A percentile compares a stretch with the other conserved stretches of the same genome.
Conservation (phyloP, 2,888 invertebrate species). For the Leptopilina drosophilae region DNA sequence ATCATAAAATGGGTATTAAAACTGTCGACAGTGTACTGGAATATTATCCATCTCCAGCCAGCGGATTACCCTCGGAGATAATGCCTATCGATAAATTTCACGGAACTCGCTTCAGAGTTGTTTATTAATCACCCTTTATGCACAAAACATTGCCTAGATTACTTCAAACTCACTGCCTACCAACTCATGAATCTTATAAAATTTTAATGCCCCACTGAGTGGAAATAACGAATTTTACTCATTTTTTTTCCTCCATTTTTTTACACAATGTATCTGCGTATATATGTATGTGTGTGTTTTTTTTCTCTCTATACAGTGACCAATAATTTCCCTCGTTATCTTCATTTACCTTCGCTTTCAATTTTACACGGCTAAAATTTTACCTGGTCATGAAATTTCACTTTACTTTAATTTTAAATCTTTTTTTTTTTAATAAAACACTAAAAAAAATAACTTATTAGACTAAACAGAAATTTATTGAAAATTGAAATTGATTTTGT, state of each 20-base stretch:
- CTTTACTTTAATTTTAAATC: too few relatives aligned
- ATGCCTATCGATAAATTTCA: conserved; percentile 61
- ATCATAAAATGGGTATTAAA: conserved; percentile 26
- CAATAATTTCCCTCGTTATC: not conserved
- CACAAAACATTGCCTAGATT: conserved; percentile 60
- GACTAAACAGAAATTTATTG: too few relatives aligned
- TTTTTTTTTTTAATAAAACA: too few relatives aligned
- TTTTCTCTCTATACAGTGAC: not conserved
- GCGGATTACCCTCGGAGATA: conserved; percentile 54
- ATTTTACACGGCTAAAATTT: not conserved
- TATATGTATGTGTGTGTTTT: too few relatives aligned
- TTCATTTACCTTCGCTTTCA: not conserved
- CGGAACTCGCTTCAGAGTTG: conserved; percentile 58
- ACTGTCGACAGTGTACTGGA: conserved; percentile 14
- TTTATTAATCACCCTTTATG: conserved; percentile 68
- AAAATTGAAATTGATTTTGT: too few relatives aligned
- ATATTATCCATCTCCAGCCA: conserved; percentile 48
- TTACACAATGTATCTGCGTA: too few relatives aligned
- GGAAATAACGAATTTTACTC: conserved; percentile 55
- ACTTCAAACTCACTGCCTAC: conserved; percentile 52
- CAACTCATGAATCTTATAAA: conserved; percentile 55
- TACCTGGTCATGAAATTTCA: not conserved
- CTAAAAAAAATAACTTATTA: too few relatives aligned
- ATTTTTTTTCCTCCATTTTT: not conserved
- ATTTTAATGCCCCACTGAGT: conserved; percentile 56